These are phyloP conservation scores for Falco columbarius DNA, from an alignment of 2,797 vertebrate species.

Conservation along the genomic window DNA sequence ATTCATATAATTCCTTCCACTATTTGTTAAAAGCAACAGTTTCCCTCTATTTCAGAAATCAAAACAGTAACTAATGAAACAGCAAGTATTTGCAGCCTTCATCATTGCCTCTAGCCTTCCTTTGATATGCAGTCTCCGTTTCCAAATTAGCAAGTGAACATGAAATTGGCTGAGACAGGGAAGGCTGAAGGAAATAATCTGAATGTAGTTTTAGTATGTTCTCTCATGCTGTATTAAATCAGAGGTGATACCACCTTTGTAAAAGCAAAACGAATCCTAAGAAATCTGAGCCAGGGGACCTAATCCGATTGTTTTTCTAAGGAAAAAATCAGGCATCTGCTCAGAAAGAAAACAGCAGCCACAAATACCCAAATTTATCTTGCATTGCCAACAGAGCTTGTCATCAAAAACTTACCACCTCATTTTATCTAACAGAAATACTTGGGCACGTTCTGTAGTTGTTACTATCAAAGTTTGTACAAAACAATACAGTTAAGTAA, in stretches of 20 bases:
- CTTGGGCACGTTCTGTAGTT: neutral
- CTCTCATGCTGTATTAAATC: neutral
- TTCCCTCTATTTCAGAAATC: neutral
- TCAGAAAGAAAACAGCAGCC: neutral
- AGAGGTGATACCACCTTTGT: neutral
- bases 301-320: neutral
- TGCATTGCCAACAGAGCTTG: neutral
- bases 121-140: neutral
- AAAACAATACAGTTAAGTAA: neutral
- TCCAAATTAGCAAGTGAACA: slow-evolving; percentile 14
- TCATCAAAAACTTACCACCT: neutral
- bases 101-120: neutral
- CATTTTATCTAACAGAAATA: neutral
- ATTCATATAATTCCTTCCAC: neutral
- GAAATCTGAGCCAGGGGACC: neutral
- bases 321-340: neutral
- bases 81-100: neutral
- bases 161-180: neutral
- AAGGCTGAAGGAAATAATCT: neutral
- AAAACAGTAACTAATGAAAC: neutral
- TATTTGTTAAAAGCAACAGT: neutral
- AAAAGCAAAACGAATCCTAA: neutral
- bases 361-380: neutral
- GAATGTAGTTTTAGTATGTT: neutral
- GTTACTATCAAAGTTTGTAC: neutral